Evolutionary conservation across 2,113 vertebrate genomes (phyloP), one percentile per base, ranked within the genome.

Genomic region (Glaucidium brasilianum): DNA sequence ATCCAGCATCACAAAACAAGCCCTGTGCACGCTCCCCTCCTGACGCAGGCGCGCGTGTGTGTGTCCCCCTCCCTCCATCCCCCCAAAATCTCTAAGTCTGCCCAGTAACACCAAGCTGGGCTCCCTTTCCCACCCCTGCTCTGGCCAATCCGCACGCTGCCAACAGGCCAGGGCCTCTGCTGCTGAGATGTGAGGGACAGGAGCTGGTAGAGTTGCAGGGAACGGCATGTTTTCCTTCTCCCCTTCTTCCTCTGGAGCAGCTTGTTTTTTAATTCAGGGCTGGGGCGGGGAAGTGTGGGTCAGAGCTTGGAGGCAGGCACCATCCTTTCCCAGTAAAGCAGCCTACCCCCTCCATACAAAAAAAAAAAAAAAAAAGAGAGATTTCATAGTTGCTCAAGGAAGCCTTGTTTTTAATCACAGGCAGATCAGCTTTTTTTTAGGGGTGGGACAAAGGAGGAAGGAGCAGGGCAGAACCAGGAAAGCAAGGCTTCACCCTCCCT

Each of bases 11-110:
- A 96, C 96, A 96, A 96, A 96, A 90, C 94, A 2, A 76, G 87
- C 78, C 47, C 95, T 96, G 91, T 96, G n/a, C 60, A 4, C 12
- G 19, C 66, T 89, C 67, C 83, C 59, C 10, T 62, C 63, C 52
- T 15, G 30, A 87, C 76, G 84, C 94, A 94, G 80, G 87, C 92
- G 88, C 75, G 29, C 12, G 58, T 11, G 34, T n/a, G 41, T 8
- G 39, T 20, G 27, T 20, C 19, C 45, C 21, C 67, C 86, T 58
- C 68, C 67, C 39, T 19, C 16, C 52, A 15, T 67, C 43, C 72
- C 60, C 62, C 77, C 67, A 78, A 87, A 95, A 87, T 85, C 97
- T 94, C 96, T 76, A 92, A 95, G 75, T 97, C 97, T 97, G 93
- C 97, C 95, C 55, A 5, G 96, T 81, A 97, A 95, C 98, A 94